Base-by-base conservation (phyloP, 2,888 invertebrate species). In the Drosophila neutralis region DNA sequence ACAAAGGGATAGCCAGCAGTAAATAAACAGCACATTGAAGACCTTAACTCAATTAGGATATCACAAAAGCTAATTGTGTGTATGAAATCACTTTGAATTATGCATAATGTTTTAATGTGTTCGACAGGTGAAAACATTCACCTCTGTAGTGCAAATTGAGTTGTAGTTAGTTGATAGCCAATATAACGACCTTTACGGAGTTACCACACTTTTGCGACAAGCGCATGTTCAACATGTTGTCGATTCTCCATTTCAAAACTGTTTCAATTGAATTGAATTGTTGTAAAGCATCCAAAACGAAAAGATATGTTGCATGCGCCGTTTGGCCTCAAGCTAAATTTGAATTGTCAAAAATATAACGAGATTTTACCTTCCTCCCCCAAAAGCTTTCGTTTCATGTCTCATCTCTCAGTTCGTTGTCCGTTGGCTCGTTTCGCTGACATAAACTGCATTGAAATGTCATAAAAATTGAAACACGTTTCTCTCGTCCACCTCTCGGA, bases 371-470 rank as follows among this genome's bases (percentile, higher is more conserved):
- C 42, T 33, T 13, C 13, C 24, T 2, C n/a, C n/a, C 10, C 15
- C 35, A 8, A 31, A 36, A 24, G 54, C 61, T 36, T 13, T 18
- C 31, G 2, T 2, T n/a, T 33, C 11, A 10, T 31, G 38, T 21
- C 33, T 21, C 59, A 35, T 38, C 59, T 31, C 59, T 36, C 61
- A 68, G 69, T 68, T 62, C 35, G 36, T 60, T 71, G 82, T 56
- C 71, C 73, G 66, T 72, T 83, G 73, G 54, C 68, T 80, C 76
- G 67, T 86, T 84, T 72, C 78, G 81, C 81, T 83, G 78, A 82
- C 77, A 86, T 88, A 74, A 88, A 85, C 73, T 84, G 84, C 89
- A 84, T 82, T 82, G 86, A 80, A 86, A 88, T 84, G 88, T 84
- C 86, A 85, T 84, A 88, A 85, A 88, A 84, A 86, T 78, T 83